Conservation (phyloP, 2,113 vertebrate genomes). For the Tonatia bakeri region DNA sequence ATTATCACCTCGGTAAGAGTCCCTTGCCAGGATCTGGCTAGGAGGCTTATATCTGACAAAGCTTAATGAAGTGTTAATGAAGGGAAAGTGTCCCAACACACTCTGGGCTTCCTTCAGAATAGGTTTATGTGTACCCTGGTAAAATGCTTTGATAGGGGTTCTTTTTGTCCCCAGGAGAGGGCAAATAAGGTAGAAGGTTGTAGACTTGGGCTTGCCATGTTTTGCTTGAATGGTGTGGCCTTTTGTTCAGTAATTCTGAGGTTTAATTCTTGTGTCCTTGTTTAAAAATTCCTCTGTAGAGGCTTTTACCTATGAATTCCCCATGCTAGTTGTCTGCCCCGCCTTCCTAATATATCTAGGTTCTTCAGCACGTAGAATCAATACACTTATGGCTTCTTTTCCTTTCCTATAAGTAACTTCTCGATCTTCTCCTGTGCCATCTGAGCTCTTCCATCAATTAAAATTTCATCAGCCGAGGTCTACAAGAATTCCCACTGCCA, state of each 20-base stretch:
- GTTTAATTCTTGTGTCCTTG: background rate
- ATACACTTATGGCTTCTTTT: background rate
- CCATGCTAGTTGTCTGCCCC: background rate
- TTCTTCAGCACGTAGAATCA: background rate
- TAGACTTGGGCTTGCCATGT: background rate
- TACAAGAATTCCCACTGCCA: background rate
- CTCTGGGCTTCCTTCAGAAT: constrained; percentile 14
- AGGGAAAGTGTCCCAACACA: constrained; percentile 43
- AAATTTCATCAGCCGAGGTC: background rate
- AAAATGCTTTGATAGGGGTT: background rate
- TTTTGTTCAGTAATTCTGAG: background rate
- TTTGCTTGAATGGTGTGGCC: background rate
- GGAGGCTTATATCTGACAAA: constrained; percentile 53
- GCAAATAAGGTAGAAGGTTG: background rate
- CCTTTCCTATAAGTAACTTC: background rate
- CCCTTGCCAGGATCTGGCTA: constrained; percentile 62
- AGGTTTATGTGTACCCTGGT: background rate
- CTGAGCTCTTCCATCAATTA: background rate
- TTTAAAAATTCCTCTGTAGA: background rate
- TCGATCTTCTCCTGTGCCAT: background rate
- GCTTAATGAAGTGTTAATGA: constrained; percentile 72
- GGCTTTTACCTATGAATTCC: background rate
- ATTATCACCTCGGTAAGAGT: constrained; percentile 68
- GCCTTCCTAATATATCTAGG: background rate
- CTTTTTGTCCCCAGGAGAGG: background rate